Conservation (phyloP, 2,797 vertebrate species). For the Phrynocephalus guinanensis region DNA sequence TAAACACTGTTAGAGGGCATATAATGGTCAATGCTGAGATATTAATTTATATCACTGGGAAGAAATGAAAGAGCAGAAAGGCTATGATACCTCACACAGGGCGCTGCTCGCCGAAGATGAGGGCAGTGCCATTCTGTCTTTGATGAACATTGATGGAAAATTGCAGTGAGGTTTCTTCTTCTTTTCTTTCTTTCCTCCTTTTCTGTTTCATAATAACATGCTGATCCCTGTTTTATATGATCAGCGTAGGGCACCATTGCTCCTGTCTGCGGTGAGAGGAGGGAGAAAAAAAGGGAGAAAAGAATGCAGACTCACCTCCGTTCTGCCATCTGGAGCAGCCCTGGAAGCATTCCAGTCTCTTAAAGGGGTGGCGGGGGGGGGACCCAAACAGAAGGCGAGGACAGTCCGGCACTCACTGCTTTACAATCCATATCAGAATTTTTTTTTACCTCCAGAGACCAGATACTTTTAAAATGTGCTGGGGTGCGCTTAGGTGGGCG, state of each 20-base stretch:
- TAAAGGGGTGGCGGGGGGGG: too few relatives aligned
- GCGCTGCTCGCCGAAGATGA: conserved; percentile 46
- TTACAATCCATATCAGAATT: too few relatives aligned
- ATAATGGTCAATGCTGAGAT: conserved; percentile 71
- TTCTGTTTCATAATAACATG: conserved; percentile 51
- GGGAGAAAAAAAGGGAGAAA: too few relatives aligned
- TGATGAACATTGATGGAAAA: conserved; percentile 57
- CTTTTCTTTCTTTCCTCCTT: not conserved
- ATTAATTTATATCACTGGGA: conserved; percentile 68
- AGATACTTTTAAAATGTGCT: too few relatives aligned
- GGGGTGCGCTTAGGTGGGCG: too few relatives aligned
- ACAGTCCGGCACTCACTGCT: too few relatives aligned
- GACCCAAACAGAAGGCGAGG: too few relatives aligned
- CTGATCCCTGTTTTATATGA: conserved; percentile 52
- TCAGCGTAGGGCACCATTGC: conserved; percentile 14
- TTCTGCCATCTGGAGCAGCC: too few relatives aligned
- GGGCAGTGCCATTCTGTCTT: conserved; percentile 59
- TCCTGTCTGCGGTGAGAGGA: too few relatives aligned
- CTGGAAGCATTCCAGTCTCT: too few relatives aligned
- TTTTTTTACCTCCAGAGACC: too few relatives aligned
- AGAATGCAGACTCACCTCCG: too few relatives aligned
- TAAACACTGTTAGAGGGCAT: conserved; percentile 69
- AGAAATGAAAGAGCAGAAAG: conserved; percentile 49
- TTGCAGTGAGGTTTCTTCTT: conserved; percentile 44
- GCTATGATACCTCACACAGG: conserved; percentile 39